Conservation (phyloP, 2,113 vertebrate genomes). For the Hipposideros armiger region DNA sequence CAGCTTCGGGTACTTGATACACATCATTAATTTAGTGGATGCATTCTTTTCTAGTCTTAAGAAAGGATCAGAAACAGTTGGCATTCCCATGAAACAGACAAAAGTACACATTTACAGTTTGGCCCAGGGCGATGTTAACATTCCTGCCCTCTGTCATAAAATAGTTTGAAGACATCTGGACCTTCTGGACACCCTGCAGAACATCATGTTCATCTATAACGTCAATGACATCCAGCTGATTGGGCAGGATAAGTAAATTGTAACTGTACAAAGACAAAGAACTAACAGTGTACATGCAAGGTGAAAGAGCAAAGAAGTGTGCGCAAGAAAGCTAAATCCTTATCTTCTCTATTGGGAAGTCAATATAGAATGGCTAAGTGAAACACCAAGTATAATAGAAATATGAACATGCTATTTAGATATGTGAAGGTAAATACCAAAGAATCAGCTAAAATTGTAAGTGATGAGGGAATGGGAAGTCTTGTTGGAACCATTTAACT, state of each 20-base stretch:
- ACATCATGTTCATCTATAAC: background rate
- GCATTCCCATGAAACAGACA: background rate
- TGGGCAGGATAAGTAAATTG: background rate
- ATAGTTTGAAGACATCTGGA: background rate
- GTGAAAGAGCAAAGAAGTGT: background rate
- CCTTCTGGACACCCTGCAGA: background rate
- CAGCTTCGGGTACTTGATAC: background rate
- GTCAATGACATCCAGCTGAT: background rate
- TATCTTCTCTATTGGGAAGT: background rate
- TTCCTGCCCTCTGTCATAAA: background rate
- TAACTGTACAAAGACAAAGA: background rate
- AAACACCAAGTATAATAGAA: background rate
- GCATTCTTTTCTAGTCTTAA: background rate
- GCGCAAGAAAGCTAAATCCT: background rate
- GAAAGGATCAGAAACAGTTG: conserved; percentile 40
- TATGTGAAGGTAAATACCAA: background rate
- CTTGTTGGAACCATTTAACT: background rate
- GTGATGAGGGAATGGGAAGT: background rate
- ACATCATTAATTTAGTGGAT: background rate
- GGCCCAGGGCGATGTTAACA: background rate
- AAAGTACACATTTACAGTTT: background rate
- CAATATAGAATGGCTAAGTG: background rate
- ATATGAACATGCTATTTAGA: conserved; percentile 9
- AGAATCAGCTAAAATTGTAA: conserved; percentile 31
- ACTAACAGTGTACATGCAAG: background rate